Evolutionary conservation across 2,113 vertebrate species (phyloP).

Genomic region (Prochilodus magdalenae): DNA sequence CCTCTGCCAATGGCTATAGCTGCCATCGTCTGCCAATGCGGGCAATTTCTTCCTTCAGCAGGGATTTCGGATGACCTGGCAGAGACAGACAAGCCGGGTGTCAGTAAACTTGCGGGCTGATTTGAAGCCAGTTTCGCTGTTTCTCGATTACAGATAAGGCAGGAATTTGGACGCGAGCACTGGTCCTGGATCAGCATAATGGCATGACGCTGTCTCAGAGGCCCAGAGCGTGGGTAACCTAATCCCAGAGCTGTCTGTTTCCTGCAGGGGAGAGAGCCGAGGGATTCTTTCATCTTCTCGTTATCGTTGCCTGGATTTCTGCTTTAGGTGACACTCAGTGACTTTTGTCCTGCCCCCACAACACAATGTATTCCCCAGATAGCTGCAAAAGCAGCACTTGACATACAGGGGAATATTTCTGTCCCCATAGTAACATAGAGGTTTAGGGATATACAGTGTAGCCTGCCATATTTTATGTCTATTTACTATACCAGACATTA

Average conservation of each 20-base stretch:
- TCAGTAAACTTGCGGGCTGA: not conserved
- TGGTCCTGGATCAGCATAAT: constrained; percentile 11
- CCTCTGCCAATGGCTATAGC: not conserved
- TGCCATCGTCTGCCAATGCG: not conserved
- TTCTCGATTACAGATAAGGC: not conserved
- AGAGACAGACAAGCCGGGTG: constrained; percentile 22
- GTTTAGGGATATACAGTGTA: not conserved
- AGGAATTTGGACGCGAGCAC: constrained; percentile 13
- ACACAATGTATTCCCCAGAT: not conserved
- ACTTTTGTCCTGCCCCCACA: constrained; percentile 12
- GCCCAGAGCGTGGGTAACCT: constrained; percentile 43
- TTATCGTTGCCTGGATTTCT: constrained; percentile 33
- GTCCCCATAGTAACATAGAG: not conserved
- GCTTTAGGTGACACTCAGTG: not conserved
- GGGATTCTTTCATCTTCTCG: constrained; percentile 48
- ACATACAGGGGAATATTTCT: not conserved
- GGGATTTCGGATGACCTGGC: constrained; percentile 55
- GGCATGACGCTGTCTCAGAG: constrained; percentile 16
- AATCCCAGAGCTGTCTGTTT: constrained; percentile 45
- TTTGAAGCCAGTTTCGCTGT: constrained; percentile 11
- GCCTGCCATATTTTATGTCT: not conserved
- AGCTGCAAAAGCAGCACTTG: not conserved
- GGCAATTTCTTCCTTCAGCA: constrained; percentile 28
- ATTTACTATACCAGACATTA: not conserved
- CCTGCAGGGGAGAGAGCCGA: constrained; percentile 24